Evolutionary conservation across 2,113 vertebrate genomes (phyloP), one percentile per base, ranked within the genome.

Genomic region (Cardinalis cardinalis): DNA sequence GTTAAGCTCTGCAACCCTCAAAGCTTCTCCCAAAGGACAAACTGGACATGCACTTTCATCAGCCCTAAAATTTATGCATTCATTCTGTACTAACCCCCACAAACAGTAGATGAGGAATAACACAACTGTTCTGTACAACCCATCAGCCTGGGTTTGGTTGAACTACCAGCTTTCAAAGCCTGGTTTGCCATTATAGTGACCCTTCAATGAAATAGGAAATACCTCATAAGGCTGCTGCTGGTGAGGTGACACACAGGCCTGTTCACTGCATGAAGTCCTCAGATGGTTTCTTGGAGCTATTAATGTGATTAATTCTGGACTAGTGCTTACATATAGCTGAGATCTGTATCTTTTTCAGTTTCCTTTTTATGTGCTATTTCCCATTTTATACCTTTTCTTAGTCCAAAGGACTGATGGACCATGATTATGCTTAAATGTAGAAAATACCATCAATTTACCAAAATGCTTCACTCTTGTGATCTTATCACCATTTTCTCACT

Each of bases 401-500:
- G 48, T 48, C 65, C 28, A 69, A 75, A 84, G 18, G 46, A 64
- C 51, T 66, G 46, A 90, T 25, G 13, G 64, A 90, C 34, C 7
- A 23, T 58, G 61, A 72, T 48, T 66, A 75, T 26, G 19, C 10
- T 68, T 69, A 84, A 82, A 70, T 59, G 28, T 63, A 87, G 89
- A 51, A 88, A 87, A 79, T 26, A 44, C 14, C 24, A 84, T 79
- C 63, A 51, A 24, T 91, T 90, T 69, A 44, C 17, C 1, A 7
- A 81, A 86, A 81, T 46, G 28, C 15, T 69, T 84, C 70, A 52
- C 32, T 89, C 14, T 31, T 82, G 51, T 55, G 46, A 84, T 75
- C 32, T 93, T 88, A 92, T 72, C 66, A 75, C 49, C 41, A 63
- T 38, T 82, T 88, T 66, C 56, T 60, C 51, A 9, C 87, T 71